A percentile compares a stretch with the other conserved stretches of the same genome.
phyloP scores from a whole-genome alignment of 1,140 invertebrate species.

The Platyscapa corneri region DNA sequence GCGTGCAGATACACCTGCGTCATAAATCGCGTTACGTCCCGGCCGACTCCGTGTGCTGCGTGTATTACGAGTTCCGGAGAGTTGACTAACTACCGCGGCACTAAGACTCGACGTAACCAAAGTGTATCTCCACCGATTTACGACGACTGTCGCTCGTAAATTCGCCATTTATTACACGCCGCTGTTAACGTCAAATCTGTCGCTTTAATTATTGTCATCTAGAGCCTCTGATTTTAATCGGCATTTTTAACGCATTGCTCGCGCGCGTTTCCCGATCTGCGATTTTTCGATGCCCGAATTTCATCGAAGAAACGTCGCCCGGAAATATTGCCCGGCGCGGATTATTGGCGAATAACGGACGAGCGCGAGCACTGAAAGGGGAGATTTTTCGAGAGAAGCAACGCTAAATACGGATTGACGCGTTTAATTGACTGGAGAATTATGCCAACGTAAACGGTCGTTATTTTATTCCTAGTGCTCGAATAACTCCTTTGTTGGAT shows the following conservation, averaged over 20 bases:
- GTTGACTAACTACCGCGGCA: background rate
- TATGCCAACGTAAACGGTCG: background rate
- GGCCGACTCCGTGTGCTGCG: background rate
- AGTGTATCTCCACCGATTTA: slow-evolving; percentile 30
- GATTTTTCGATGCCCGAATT: too few relatives aligned
- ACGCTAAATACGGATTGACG: background rate
- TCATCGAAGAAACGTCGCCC: too few relatives aligned
- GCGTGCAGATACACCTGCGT: background rate
- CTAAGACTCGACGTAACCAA: background rate
- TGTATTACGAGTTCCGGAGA: too few relatives aligned
- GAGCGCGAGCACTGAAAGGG: too few relatives aligned
- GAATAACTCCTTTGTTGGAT: background rate
- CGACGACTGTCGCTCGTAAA: slow-evolving; percentile 22
- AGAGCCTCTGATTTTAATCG: background rate
- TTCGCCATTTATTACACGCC: background rate
- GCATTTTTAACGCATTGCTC: background rate
- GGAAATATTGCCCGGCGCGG: background rate
- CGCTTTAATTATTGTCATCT: slow-evolving; percentile 31
- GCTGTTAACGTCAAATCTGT: slow-evolving; percentile 31
- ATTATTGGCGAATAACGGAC: background rate
- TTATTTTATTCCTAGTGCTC: background rate
- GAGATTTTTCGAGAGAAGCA: too few relatives aligned
- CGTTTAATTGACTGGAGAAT: background rate
- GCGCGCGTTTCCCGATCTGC: background rate
- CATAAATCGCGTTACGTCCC: slow-evolving; percentile 4